Conservation (phyloP, 53 echinoderm and acorn worm species). For the Pentamera pediparva region DNA sequence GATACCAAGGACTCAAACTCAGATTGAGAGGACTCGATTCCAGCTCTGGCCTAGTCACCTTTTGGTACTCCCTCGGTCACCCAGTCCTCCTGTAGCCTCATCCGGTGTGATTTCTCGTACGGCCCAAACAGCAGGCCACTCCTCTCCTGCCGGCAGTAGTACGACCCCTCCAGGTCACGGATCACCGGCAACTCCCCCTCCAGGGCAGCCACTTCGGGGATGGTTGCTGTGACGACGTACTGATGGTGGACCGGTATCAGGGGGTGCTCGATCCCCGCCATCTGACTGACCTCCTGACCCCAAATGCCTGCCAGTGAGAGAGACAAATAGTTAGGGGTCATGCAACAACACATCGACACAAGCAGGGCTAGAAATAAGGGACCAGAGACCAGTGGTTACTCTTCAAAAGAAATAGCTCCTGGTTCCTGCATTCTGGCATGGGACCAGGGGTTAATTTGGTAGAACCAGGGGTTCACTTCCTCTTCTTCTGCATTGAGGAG, state of each 20-base stretch:
- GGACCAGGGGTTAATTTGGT: no score
- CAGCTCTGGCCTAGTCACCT: no score
- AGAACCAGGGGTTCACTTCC: no score
- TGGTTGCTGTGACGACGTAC: conserved; percentile 61
- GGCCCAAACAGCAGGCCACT: conserved; percentile 85
- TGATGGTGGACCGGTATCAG: conserved; percentile 67
- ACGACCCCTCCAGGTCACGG: conserved; percentile 62
- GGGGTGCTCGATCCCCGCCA: conserved; percentile 60
- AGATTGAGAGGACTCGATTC: no score
- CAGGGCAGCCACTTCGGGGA: conserved; percentile 62
- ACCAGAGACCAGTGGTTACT: no score
- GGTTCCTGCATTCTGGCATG: no score
- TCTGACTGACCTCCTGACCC: conserved; percentile 51
- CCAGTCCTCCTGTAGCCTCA: conserved; percentile 88
- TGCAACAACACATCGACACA: neutral
- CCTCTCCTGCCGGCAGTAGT: conserved; percentile 76
- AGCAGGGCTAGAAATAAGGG: no score
- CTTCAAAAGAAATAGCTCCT: no score
- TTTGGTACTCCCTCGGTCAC: conserved; percentile 77
- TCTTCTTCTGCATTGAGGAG: no score
- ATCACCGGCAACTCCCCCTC: conserved; percentile 60
- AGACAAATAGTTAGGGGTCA: neutral
- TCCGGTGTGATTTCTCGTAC: conserved; percentile 81
- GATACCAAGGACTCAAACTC: no score
- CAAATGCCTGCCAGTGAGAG: conserved; percentile 45